Base-by-base conservation (phyloP, 2,797 vertebrate genomes). In the Alcedo atthis region DNA sequence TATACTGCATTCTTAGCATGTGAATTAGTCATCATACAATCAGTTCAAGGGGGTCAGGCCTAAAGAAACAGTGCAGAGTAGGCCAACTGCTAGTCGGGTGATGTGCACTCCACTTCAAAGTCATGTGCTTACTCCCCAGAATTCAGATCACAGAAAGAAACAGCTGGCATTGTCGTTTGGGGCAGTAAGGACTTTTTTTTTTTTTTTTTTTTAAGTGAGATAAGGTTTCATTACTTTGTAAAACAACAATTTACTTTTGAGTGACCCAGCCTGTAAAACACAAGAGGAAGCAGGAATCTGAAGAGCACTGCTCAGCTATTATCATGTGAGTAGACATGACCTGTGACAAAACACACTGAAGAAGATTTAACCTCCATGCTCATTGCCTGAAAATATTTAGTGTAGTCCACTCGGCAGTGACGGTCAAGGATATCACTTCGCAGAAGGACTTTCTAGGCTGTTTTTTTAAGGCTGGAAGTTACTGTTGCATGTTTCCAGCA, bases 331-430 rank as follows among this genome's bases (percentile, higher is more conserved):
- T 94, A 97, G 97, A 97, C 97, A 97, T 98, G 98, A 98, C 98
- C 98, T 98, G 98, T 98, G 97, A 97, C 97, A 98, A 98, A 98
- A 96, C 85, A 95, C 97, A 93, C 97, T 97, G 97, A 97, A 98
- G 98, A 98, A 98, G 98, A 98, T 97, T 99, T 99, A 98, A 99
- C 98, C 98, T 74, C 96, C 95, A 97, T 98, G 98, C 98, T 98
- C 96, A 96, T 91, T 86, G 68, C 77, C 92, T 92, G 91, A 96
- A 94, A 95, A 94, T 79, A 94, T 53, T 94, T 82, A 30, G 35
- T 12, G n/a, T 54, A 67, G 79, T 92, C 81, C 68, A 74, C 86
- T 97, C 95, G 74, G 62, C 75, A 48, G 61, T 63, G 70, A 93
- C 67, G 91, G 76, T 93, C 81, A 89, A 84, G 42, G 46, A 67